Base-by-base conservation (phyloP, 2,113 vertebrate genomes). In the Clarias gariepinus region DNA sequence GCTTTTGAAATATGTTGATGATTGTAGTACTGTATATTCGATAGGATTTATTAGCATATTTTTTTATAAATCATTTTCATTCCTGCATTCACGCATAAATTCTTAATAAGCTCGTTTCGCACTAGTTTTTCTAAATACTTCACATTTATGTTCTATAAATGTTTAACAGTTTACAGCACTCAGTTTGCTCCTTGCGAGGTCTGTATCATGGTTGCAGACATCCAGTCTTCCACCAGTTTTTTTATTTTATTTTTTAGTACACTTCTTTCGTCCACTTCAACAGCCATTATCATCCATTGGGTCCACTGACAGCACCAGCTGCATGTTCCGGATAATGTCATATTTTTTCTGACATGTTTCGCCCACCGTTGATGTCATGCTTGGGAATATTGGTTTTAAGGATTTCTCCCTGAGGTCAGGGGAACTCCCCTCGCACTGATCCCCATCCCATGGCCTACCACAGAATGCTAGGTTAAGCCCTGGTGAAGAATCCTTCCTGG, bases 311-410 rank as follows among this genome's bases (percentile, higher is more conserved):
- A 88, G 85, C 92, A 91, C 83, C 90, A 94, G 93, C 92, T 91
- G 90, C 91, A 89, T 80, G 90, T 90, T 81, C 71, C 66, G 53
- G 88, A 93, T 94, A 91, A 94, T 90, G 84, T 94, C 92, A 93
- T n/a, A n/a, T 82, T 85, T 73, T 88, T 86, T 79, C 63, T 89
- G 84, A 79, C 77, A 2, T 61, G 91, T 88, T 89, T 79, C 91
- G 90, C 92, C 93, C 94, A 93, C 90, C 91, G 90, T 93, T 94
- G 92, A 95, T 93, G 92, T 94, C 94, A 92, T 92, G 92, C 90
- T 73, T 89, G 91, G 92, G 91, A 90, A 91, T 93, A 93, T 94
- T 93, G 91, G 91, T 93, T 94, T 84, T 92, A 91, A 91, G 91
- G 92, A 94, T 95, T 95, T 93, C 91, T 89, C 81, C 92, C 89